phyloP scores from a whole-genome alignment of 2,113 vertebrate species.

The Muscicapa adusta region DNA sequence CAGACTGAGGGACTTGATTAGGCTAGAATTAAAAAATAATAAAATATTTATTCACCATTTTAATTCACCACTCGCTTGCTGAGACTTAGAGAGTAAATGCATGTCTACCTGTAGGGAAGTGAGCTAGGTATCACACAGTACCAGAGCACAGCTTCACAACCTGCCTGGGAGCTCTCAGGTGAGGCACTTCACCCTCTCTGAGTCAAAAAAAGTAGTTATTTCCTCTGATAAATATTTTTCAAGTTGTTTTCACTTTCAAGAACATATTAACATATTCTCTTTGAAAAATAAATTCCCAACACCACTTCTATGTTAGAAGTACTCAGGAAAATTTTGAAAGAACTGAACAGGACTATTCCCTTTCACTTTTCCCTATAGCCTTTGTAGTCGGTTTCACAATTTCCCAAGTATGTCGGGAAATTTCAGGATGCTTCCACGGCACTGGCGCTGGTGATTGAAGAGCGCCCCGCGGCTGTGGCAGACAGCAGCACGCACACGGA shows the following conservation, averaged over 20 bases:
- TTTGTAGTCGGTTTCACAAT: background rate
- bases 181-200: background rate
- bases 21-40: background rate
- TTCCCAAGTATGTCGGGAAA: background rate
- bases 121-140: background rate
- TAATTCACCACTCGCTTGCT: background rate
- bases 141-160: accelerated
- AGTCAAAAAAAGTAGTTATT: background rate
- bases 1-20: background rate
- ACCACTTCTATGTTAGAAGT: background rate
- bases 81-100: background rate
- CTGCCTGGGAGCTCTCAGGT: background rate
- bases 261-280: background rate
- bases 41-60: background rate
- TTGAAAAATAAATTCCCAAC: background rate
- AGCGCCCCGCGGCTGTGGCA: no score
- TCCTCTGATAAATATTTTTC: background rate
- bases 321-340: background rate
- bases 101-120: background rate
- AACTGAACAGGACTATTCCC: accelerated
- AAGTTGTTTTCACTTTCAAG: background rate
- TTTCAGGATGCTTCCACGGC: accelerated
- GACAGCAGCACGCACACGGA: accelerated
- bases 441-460: background rate
- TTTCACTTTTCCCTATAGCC: background rate